Evolutionary conservation across 2,113 vertebrate species (phyloP), one percentile per base, ranked within the genome.

Genomic region (Elachura formosa): DNA sequence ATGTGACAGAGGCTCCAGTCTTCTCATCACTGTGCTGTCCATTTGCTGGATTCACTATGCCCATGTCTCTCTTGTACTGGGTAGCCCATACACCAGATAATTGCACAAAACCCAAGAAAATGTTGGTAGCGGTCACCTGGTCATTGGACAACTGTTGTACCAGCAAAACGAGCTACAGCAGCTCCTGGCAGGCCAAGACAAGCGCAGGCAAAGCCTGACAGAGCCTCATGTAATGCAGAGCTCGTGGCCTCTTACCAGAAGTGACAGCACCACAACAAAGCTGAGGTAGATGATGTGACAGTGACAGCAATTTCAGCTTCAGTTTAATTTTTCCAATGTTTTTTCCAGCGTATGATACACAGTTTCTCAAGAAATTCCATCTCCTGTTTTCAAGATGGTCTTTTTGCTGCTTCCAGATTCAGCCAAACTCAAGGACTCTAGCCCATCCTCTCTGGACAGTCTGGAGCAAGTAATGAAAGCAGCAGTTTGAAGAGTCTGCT

Each of bases 181-280:
- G 41, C 46, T 90, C n/a, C 41, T 34, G 23, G 34, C 78, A 85
- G 67, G 86, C 38, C 38, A 61, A 68, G 73, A 33, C 45, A 76
- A 61, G 64, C 67, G 74, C 78, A 87, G 85, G 33, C 61, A 82
- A 56, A 87, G 25, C 14, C 34, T 73, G 29, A 21, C 25, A 55
- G 48, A 31, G 22, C 43, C 24, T 61, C 51, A 36, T 0, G 0
- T 6, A 38, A 24, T 0, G 0, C 43, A 59, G 56, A 68, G 14
- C 21, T 72, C 36, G 20, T 34, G 55, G 36, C 31, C 31, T 87
- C 31, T 52, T 64, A 43, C 8, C 3, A 6, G 34, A 5, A 1
- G 36, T 10, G 24, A 19, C 77, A 89, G 69, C 55, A 61, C 36
- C 24, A 11, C 3, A 1, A 48, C 25, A 14, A 68, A 26, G 45